phyloP scores from a whole-genome alignment of 2,797 vertebrate genomes.

The Triplophysa bombifrons region DNA sequence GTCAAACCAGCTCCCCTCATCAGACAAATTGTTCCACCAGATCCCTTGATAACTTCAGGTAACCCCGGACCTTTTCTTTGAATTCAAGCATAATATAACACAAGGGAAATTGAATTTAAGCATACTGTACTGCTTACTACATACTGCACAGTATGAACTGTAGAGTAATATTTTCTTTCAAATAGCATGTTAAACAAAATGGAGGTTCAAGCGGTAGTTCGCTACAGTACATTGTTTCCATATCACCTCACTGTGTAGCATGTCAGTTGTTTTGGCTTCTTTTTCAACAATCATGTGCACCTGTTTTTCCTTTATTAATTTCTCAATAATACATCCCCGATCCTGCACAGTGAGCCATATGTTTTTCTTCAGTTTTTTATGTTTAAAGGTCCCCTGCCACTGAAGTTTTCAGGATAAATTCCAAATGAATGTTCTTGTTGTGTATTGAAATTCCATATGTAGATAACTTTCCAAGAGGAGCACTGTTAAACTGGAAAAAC shows the following conservation, averaged over 20 bases:
- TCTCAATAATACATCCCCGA: not conserved
- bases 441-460: not conserved
- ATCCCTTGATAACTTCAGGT: slow-evolving; percentile 24
- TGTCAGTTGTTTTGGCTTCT: not conserved
- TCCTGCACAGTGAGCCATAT: slow-evolving; percentile 19
- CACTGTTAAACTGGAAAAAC: not conserved
- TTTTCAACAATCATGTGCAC: not conserved
- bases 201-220: not conserved
- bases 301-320: slow-evolving; percentile 6
- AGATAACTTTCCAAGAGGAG: not conserved
- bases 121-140: not conserved
- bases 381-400: not conserved
- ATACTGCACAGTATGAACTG: not conserved
- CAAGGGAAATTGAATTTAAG: not conserved
- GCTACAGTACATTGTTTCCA: not conserved
- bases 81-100: slow-evolving; percentile 1
- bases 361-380: slow-evolving; percentile 11
- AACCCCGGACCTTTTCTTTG: not conserved
- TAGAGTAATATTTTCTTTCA: not conserved
- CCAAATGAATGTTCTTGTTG: slow-evolving; percentile 6
- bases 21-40: not conserved
- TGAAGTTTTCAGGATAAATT: slow-evolving; percentile 14
- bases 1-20: slow-evolving; percentile 24
- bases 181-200: not conserved
- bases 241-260: not conserved